Percentiles rank a stretch among this genome's conserved stretches.
Conservation (phyloP, 92 coral and sea anemone genomes). For the Anthopleura xanthogrammica region DNA sequence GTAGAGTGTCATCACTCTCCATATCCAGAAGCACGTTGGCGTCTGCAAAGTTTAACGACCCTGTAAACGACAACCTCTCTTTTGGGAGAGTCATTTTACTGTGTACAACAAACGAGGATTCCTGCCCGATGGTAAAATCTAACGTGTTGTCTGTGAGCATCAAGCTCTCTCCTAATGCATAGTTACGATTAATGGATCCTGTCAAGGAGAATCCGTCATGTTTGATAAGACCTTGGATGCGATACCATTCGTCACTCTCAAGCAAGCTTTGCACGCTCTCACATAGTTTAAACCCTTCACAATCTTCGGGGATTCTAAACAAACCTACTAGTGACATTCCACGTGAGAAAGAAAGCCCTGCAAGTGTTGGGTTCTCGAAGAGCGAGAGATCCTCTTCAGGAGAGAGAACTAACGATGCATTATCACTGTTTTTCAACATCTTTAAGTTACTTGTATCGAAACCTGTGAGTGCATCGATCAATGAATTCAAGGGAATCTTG, state of each 20-base stretch:
- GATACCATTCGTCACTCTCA: conserved; percentile 87
- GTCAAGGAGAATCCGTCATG: conserved; percentile 65
- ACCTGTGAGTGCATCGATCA: conserved; percentile 88
- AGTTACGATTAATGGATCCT: conserved; percentile 75
- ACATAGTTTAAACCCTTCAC: conserved; percentile 70
- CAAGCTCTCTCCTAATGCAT: conserved; percentile 75
- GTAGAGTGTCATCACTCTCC: conserved; percentile 69
- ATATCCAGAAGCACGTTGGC: conserved; percentile 71
- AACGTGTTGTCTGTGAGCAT: conserved; percentile 79
- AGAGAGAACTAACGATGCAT: conserved; percentile 81
- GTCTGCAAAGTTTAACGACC: conserved; percentile 69
- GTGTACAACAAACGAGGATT: conserved; percentile 56
- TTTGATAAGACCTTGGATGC: conserved; percentile 85
- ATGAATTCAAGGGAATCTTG: conserved; percentile 75
- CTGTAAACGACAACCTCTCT: conserved; percentile 73
- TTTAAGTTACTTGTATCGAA: conserved; percentile 65
- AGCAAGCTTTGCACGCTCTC: conserved; percentile 75
- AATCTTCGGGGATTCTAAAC: conserved; percentile 83
- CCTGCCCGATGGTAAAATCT: conserved; percentile 59
- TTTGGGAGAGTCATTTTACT: conserved; percentile 68
- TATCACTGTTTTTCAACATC: conserved; percentile 72
- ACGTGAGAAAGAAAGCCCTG: conserved; percentile 75
- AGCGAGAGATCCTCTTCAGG: conserved; percentile 74
- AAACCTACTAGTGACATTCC: conserved; percentile 86
- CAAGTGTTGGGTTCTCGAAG: conserved; percentile 80